Base-by-base conservation (phyloP, 2,888 invertebrate genomes). In the Coleophora deauratella region DNA sequence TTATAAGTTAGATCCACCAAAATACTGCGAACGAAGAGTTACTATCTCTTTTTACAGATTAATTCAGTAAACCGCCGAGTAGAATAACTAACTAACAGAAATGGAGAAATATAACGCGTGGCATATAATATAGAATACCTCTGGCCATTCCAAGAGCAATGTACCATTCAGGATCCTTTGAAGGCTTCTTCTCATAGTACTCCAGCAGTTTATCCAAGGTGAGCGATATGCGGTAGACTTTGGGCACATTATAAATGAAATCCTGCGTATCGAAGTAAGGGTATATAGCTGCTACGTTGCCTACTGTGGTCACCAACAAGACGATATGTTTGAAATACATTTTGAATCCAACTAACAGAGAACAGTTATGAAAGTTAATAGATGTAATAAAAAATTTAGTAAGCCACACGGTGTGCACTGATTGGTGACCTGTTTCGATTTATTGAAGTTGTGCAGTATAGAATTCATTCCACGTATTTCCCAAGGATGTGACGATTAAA, bases 201-300 rank as follows among this genome's bases (percentile, higher is more conserved):
- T 73, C 75, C 44, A 85, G 52, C 40, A 85, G 48, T 49, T 75
- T 82, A 36, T 84, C 84, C 36, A 85, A 55, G 0, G 80, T 77
- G 1, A 84, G 68, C 4, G 81, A 79, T 49, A 85, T 70, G 49
- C 85, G 66, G 42, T 69, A 85, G 12, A 82, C 85, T 58, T 85
- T 84, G 0, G 85, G 84, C n/a, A 85, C 67, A 61, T 85, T 85
- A 43, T 85, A 85, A 32, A 85, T 84, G 46, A 84, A 84, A 44
- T 84, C 85, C 51, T 85, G 84, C 1, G 85, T 85, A 46, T 85
- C 85, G 43, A 84, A 85, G 45, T 81, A 85, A 2, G 85, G 84
- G 48, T 85, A 85, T 42, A 84, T 82, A 30, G 68, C 65, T n/a
- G 51, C 45, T 41, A 51, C 54, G 9, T 43, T 13, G 21, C 55